phyloP scores from a whole-genome alignment of 2,888 invertebrate genomes.

The Cephus spinipes region DNA sequence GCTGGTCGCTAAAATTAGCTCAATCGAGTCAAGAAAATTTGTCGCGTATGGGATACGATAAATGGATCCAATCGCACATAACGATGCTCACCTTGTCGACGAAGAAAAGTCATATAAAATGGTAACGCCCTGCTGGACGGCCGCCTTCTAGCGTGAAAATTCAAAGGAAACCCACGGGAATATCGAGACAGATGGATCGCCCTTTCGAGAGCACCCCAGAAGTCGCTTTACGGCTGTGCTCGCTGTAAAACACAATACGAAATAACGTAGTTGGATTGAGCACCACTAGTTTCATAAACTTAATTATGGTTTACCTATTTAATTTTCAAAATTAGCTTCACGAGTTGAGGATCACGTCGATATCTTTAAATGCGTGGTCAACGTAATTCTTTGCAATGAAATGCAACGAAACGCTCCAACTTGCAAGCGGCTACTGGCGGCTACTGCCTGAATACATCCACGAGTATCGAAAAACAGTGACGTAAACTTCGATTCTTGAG shows the following conservation, averaged over 20 bases:
- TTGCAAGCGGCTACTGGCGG: conserved; percentile 48
- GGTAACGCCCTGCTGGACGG: conserved; percentile 90
- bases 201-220: conserved; percentile 46
- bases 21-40: conserved; percentile 1
- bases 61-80: background rate
- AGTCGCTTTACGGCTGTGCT: conserved; percentile 34
- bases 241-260: conserved; percentile 12
- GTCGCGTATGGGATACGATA: background rate
- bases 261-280: background rate
- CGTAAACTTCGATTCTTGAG: conserved; percentile 22
- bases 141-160: conserved; percentile 65
- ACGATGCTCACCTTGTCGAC: conserved; percentile 83
- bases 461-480: conserved; percentile 36
- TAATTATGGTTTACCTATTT: background rate
- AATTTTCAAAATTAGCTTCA: background rate
- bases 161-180: conserved; percentile 24
- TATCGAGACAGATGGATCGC: conserved; percentile 60
- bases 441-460: conserved; percentile 53
- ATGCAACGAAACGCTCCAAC: conserved; percentile 42
- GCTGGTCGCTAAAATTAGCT: conserved; percentile 60
- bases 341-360: background rate
- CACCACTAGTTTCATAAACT: background rate
- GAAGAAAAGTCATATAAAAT: conserved; percentile 98
- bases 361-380: conserved; percentile 12
- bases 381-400: conserved; percentile 25